phyloP scores from a whole-genome alignment of 2,888 invertebrate species.

The Spisula subtruncata region DNA sequence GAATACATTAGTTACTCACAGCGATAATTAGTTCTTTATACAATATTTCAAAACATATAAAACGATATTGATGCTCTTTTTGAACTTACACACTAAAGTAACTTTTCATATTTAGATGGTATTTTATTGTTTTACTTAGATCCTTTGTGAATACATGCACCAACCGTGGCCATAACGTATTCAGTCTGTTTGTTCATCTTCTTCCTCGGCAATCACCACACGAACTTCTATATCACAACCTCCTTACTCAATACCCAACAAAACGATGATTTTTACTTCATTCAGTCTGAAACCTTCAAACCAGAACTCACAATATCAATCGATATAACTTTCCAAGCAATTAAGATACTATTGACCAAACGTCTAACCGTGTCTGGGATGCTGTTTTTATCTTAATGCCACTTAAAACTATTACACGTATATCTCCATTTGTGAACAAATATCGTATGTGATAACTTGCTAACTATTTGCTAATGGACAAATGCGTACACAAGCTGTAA shows the following conservation, averaged over 20 bases:
- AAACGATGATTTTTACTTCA: not conserved
- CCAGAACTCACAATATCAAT: not conserved
- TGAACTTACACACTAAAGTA: too few relatives aligned
- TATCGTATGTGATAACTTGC: not conserved
- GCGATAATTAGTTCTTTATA: too few relatives aligned
- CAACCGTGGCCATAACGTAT: not conserved
- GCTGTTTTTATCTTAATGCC: not conserved
- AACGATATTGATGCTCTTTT: too few relatives aligned
- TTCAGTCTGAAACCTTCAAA: not conserved
- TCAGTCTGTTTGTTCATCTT: not conserved
- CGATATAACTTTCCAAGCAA: not conserved
- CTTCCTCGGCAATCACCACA: not conserved
- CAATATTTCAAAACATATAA: too few relatives aligned
- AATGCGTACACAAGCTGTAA: not conserved
- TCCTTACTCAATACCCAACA: not conserved
- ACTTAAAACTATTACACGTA: slow-evolving; percentile 21
- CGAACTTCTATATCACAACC: not conserved
- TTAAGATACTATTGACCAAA: not conserved
- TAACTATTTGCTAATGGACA: slow-evolving; percentile 1
- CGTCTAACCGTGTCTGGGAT: not conserved
- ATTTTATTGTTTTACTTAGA: too few relatives aligned
- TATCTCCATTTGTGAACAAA: not conserved
- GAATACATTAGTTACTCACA: too few relatives aligned
- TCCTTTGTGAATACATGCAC: not conserved
- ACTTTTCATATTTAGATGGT: too few relatives aligned